Base-by-base conservation (phyloP, 2,797 vertebrate species). In the Holocentrus rufus region DNA sequence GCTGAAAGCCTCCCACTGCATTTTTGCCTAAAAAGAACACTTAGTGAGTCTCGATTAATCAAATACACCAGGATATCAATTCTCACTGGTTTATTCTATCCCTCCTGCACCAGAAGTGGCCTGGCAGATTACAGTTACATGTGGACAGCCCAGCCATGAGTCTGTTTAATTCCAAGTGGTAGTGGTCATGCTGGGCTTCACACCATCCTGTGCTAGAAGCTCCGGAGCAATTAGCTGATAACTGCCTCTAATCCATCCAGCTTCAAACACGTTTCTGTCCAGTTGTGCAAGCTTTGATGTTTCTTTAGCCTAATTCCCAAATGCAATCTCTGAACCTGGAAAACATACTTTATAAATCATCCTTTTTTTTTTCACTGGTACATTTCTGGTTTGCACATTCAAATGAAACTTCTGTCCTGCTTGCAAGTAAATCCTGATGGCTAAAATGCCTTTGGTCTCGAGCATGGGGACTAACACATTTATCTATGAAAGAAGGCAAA, bases 211-310 rank as follows among this genome's bases (percentile, higher is more conserved):
- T 88, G 87, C 88, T 88, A 80, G 82, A 84, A 90, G 87, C 87
- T 88, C 87, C 87, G 89, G 85, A 89, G 90, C 87, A 90, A 85
- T 91, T 90, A 90, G 90, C 89, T 91, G 92, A 93, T 92, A 94
- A 91, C 85, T 82, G 93, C 83, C 88, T 92, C 88, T 93, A 93
- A 95, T 94, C 90, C 91, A 84, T 83, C 92, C 88, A 67, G 90
- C 93, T 94, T 94, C 91, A 95, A 93, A 95, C 91, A 93, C 88
- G 86, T 91, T 94, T 91, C 85, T 83, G 88, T 91, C 90, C 92
- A 81, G 90, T 92, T 90, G 91, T 74, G 91, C 53, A 62, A 84
- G 88, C 92, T 93, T 92, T 91, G 89, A 93, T 92, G 90, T 90
- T 90, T 87, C 79, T 90, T 87, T 85, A 88, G 92, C 85, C 84